These are phyloP conservation scores for Tetranychus urticae DNA, from an alignment of 1,140 invertebrate genomes.

Conservation along the genomic window DNA sequence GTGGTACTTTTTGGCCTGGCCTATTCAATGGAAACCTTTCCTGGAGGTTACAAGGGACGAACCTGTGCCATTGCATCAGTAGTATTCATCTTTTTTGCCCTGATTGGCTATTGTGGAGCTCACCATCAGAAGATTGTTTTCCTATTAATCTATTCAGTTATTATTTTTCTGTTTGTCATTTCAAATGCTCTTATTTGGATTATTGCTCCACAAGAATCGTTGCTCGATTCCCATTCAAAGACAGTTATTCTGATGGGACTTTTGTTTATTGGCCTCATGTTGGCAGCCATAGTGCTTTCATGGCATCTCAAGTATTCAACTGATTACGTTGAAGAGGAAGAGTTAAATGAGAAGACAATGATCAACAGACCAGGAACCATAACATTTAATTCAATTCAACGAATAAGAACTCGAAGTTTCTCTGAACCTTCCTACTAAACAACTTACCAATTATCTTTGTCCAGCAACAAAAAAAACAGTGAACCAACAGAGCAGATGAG, in stretches of 20 bases:
- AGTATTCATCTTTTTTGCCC: conserved; percentile 1
- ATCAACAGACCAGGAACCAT: neutral
- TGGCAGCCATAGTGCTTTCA: neutral
- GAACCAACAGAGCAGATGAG: too few species aligned
- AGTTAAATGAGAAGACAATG: neutral
- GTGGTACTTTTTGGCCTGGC: conserved; percentile 1
- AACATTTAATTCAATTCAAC: neutral
- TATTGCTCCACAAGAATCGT: neutral
- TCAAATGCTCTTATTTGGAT: neutral
- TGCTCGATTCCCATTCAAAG: neutral
- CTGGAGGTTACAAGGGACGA: neutral
- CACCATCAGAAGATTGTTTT: conserved; percentile 4
- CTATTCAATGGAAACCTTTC: neutral
- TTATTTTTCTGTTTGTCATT: neutral
- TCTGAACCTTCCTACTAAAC: neutral
- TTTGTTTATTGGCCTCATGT: neutral
- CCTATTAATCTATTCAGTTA: neutral
- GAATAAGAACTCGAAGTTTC: neutral
- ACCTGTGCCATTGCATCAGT: neutral
- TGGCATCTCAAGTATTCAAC: neutral
- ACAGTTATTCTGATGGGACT: neutral
- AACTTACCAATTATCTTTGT: too few species aligned
- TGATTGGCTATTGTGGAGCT: conserved; percentile 2
- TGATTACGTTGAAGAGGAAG: neutral
- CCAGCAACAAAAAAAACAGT: too few species aligned